Percentiles rank a stretch among this genome's conserved stretches.
Evolutionary conservation across 2,888 invertebrate species (phyloP).

Genomic region (Lepidocyrtoides sp.): DNA sequence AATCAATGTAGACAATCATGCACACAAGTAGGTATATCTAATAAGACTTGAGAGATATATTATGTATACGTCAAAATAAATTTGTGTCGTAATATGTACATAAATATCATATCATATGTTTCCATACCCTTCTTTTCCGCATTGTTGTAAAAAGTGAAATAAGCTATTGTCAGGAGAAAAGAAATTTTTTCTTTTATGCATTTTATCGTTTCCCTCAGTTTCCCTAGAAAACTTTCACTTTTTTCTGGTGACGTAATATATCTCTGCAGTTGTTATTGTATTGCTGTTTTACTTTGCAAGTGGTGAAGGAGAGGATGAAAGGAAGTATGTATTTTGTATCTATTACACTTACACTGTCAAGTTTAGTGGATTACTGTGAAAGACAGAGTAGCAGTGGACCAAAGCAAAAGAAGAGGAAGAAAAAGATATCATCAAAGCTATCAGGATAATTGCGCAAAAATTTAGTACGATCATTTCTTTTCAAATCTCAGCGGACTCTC

Average conservation of each 20-base stretch:
- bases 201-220: too few relatives aligned
- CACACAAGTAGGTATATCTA: background rate
- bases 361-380: slow-evolving; percentile 39
- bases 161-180: background rate
- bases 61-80: too few relatives aligned
- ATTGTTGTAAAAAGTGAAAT: background rate
- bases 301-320: background rate
- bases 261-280: background rate
- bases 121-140: too few relatives aligned
- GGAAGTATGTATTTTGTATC: slow-evolving; percentile 19
- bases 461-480: slow-evolving; percentile 45
- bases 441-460: slow-evolving; percentile 70
- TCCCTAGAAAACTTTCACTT: background rate
- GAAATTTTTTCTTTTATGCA: background rate
- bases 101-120: too few relatives aligned
- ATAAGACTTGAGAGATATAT: too few relatives aligned
- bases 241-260: background rate
- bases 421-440: slow-evolving; percentile 42
- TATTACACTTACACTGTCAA: slow-evolving; percentile 19
- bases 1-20: background rate
- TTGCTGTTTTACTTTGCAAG: background rate
- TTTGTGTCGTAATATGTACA: too few relatives aligned
- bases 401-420: background rate
- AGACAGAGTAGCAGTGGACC: slow-evolving; percentile 13
- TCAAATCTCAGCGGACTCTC: slow-evolving; percentile 53